phyloP scores from a whole-genome alignment of 2,888 invertebrate species.

The Drosophila seclusa region DNA sequence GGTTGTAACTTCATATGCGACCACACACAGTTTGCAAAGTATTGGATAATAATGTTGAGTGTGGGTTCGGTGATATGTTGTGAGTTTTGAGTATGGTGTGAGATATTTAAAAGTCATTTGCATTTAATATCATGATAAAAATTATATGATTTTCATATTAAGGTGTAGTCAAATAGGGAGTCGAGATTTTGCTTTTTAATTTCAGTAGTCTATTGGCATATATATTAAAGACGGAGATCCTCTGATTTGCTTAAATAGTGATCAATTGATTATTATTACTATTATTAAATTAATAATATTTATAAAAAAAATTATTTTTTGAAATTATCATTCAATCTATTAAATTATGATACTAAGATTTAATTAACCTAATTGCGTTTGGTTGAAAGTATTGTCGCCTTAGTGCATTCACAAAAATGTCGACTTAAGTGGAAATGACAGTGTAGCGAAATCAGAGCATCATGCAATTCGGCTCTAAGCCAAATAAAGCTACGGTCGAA shows the following conservation, averaged over 20 bases:
- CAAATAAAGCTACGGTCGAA: slow-evolving; percentile 66
- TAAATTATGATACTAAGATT: background rate
- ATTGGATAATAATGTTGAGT: slow-evolving; percentile 20
- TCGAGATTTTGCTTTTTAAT: background rate
- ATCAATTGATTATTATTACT: background rate
- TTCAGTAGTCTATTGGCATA: background rate
- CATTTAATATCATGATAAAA: slow-evolving; percentile 14
- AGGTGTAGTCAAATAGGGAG: background rate
- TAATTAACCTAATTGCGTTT: slow-evolving; percentile 9
- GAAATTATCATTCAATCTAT: background rate
- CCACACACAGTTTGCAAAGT: slow-evolving; percentile 23
- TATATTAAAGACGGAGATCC: background rate
- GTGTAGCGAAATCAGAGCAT: slow-evolving; percentile 2
- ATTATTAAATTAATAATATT: background rate
- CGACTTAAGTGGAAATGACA: slow-evolving; percentile 21
- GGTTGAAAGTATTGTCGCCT: background rate
- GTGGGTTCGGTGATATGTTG: background rate
- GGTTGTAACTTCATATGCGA: slow-evolving; percentile 29
- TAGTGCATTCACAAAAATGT: background rate
- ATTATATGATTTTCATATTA: background rate
- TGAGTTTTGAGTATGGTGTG: background rate
- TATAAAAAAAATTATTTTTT: background rate
- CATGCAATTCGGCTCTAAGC: slow-evolving; percentile 48
- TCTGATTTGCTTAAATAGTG: background rate
- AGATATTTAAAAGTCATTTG: slow-evolving; percentile 4